Conservation (phyloP, 2,113 vertebrate species). For the Chloebia gouldiae region DNA sequence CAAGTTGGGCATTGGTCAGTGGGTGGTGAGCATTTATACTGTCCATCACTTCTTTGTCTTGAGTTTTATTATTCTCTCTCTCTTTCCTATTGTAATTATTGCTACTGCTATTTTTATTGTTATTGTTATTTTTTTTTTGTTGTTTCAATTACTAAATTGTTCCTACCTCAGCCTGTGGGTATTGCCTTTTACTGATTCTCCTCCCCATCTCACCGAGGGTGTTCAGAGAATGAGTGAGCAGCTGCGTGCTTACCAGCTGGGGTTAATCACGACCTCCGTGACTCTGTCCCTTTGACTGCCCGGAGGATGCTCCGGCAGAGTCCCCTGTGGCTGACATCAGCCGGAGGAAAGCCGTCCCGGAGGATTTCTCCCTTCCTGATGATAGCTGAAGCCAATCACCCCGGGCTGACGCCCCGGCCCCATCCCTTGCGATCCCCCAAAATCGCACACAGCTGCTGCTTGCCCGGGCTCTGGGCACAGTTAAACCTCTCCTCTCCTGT, state of each 20-base stretch:
- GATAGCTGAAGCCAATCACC: rapidly evolving
- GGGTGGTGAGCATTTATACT: background rate
- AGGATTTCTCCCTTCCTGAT: background rate
- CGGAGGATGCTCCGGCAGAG: background rate
- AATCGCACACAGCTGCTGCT: background rate
- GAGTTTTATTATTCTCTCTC: background rate
- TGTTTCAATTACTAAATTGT: background rate
- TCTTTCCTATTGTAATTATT: background rate
- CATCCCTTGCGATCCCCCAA: no score
- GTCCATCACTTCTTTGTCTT: background rate
- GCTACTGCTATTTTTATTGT: background rate
- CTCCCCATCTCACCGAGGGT: background rate
- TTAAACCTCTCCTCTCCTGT: rapidly evolving
- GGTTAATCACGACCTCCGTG: rapidly evolving
- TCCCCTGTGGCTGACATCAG: background rate
- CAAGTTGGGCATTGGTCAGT: no score
- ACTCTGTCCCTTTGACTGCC: background rate
- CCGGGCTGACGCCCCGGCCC: rapidly evolving
- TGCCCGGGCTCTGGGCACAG: background rate
- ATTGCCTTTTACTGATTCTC: background rate
- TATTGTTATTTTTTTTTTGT: background rate
- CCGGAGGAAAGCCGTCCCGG: background rate
- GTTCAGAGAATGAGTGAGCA: background rate
- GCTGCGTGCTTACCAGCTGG: background rate
- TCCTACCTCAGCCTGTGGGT: background rate